Base-by-base conservation (phyloP, 1,140 invertebrate species). In the Hyles euphorbiae region DNA sequence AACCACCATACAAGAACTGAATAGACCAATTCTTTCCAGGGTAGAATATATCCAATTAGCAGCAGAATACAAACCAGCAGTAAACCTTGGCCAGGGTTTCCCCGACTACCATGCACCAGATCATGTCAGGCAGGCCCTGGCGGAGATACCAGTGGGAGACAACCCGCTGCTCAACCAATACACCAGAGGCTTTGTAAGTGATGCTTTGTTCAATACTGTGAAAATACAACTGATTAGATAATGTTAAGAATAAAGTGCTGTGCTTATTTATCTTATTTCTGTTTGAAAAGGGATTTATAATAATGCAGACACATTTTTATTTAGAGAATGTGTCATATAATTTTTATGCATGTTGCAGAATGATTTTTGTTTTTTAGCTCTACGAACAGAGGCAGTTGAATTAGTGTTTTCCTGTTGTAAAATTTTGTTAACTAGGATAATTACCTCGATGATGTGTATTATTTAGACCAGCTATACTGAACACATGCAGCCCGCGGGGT, bases 51-150 rank as follows among this genome's bases (percentile, higher is more conserved):
- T 96, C 60, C 93, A 95, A 61, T 83, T 99, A 48, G 96, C 96
- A 32, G 78, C 93, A 49, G 93, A 99, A 70, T 92, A 97, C 73
- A 97, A 99, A 73, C 97, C 98, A 1, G 81, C 98, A 8, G 85
- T 99, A 3, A 99, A 99, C 89, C 91, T 99, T 43, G 98, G 98
- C 0, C 98, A 99, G 92, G 98, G 98, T 3, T 99, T 99, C 89
- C 98, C 98, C 0, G 98, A 99, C 84, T 98, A 95, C 90, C 91
- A 94, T 69, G 93, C 96, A 11, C 97, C 98, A 0, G 89, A 94
- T 45, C 94, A 95, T 91, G 94, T 99, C 0, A 93, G 94, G 0
- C 91, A 97, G 70, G 93, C 95, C 10, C 87, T 99, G 46, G 90
- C 92, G 2, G 91, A 95, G 44, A 92, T 93, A 48, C 89, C 94